Evolutionary conservation across 2,797 vertebrate genomes (phyloP).

Genomic region (Carduelis carduelis): DNA sequence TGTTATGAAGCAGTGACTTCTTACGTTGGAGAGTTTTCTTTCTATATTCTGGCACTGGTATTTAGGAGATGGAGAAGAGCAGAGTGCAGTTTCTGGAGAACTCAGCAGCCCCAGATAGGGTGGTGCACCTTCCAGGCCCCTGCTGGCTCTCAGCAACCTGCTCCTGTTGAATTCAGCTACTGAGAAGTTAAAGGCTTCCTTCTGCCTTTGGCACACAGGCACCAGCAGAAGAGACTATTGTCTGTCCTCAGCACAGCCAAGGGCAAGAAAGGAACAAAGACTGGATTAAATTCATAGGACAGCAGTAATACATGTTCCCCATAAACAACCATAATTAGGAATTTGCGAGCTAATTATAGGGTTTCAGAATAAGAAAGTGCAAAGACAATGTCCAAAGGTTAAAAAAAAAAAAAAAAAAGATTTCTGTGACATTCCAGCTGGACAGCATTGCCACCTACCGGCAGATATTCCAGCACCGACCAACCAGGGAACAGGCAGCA

Average conservation of each 20-base stretch:
- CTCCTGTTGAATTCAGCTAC: background rate
- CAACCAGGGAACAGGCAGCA: background rate
- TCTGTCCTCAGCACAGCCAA: background rate
- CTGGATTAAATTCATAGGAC: background rate
- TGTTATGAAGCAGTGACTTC: background rate
- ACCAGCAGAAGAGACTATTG: background rate
- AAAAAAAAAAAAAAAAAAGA: background rate
- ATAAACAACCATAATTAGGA: background rate
- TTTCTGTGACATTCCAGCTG: background rate
- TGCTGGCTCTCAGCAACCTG: background rate
- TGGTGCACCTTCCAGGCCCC: background rate
- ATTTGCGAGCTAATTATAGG: background rate
- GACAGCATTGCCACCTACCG: conserved; percentile 40
- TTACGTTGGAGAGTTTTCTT: background rate
- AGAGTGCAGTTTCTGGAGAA: background rate
- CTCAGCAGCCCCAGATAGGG: background rate
- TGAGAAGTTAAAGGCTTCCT: background rate
- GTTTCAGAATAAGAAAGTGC: background rate
- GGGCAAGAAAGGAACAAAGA: background rate
- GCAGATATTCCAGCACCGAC: background rate
- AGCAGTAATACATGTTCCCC: background rate
- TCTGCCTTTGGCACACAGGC: background rate
- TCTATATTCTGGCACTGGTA: background rate
- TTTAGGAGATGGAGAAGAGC: background rate
- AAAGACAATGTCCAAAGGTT: background rate